Evolutionary conservation across 2,888 invertebrate species (phyloP), one percentile per base, ranked within the genome.

Genomic region (Phlogophora meticulosa): DNA sequence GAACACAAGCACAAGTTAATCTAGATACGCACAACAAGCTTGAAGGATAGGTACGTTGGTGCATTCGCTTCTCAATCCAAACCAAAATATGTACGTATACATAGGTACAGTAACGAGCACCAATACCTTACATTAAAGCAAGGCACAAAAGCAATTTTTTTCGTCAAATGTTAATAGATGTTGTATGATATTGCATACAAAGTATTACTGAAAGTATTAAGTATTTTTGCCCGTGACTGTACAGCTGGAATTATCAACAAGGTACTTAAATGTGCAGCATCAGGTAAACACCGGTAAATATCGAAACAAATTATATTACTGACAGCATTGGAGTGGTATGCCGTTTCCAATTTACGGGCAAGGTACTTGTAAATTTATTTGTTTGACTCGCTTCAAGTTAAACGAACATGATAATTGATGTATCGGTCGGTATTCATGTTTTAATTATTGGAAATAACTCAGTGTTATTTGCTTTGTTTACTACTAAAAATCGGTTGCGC

Each of bases 391-490:
- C 20, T 70, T 42, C 32, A 46, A 61, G 61, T 72, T 58, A 62
- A 51, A 67, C 24, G n/a, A 43, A 66, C 36, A 34, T 28, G 55
- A n/a, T 72, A 72, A 72, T 72, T 61, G 43, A 38, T 49, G 42
- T 49, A 45, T 60, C 52, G 24, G 28, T 40, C 15, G 57, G 48
- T 52, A 11, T 43, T 59, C 43, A 52, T 34, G 48, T 57, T 32
- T 32, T 43, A 24, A 57, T 68, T 61, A 61, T 48, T 42, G 40
- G 36, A 67, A 73, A 73, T 51, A 38, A 56, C 32, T 42, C 34
- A 53, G 32, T 56, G 52, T 57, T 68, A 40, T 48, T 40, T 22
- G 13, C 22, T 32, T 40, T 55, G 32, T 56, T 40, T 22, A 49
- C 28, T 15, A 7, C 7, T n/a, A n/a, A 28, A 22, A 28, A 15